Evolutionary conservation across 2,113 vertebrate genomes (phyloP).

Genomic region (Poeciliopsis occidentalis): DNA sequence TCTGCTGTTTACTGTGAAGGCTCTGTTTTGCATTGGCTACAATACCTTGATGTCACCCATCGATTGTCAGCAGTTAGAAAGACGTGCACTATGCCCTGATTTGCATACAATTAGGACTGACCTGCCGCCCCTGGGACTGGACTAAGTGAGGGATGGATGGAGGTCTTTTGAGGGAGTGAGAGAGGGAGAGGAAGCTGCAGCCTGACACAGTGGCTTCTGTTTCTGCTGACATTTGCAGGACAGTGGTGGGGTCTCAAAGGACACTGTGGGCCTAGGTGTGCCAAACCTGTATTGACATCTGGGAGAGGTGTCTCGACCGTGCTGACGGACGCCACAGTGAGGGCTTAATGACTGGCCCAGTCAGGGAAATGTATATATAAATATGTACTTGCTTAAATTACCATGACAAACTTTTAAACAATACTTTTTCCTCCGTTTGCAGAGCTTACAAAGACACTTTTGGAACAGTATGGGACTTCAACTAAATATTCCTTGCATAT

Average conservation of each 20-base stretch:
- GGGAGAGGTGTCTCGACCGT: slow-evolving; percentile 61
- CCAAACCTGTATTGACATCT: slow-evolving; percentile 78
- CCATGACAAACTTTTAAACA: neutral
- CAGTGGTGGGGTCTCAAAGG: slow-evolving; percentile 61
- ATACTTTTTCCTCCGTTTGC: neutral
- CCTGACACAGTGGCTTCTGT: slow-evolving; percentile 71
- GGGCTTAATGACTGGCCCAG: slow-evolving; percentile 63
- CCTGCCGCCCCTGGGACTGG: slow-evolving; percentile 74
- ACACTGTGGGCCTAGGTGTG: slow-evolving; percentile 69
- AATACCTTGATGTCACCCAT: slow-evolving; percentile 69
- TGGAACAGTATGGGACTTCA: neutral
- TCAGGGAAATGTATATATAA: slow-evolving; percentile 25
- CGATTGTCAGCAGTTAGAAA: slow-evolving; percentile 65
- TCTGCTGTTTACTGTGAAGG: slow-evolving; percentile 54
- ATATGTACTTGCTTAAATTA: slow-evolving; percentile 21
- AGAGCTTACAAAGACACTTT: neutral
- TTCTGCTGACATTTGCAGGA: slow-evolving; percentile 78
- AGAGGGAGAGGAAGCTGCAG: slow-evolving; percentile 29
- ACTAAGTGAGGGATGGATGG: slow-evolving; percentile 56
- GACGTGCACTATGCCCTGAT: slow-evolving; percentile 59
- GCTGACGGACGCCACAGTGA: slow-evolving; percentile 62
- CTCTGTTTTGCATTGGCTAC: slow-evolving; percentile 65
- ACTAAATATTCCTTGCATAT: neutral
- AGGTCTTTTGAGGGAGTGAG: slow-evolving; percentile 48
- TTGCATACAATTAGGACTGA: slow-evolving; percentile 80